Evolutionary conservation across 1,140 invertebrate genomes (phyloP).

Genomic region (Ostrea denselamellosa): DNA sequence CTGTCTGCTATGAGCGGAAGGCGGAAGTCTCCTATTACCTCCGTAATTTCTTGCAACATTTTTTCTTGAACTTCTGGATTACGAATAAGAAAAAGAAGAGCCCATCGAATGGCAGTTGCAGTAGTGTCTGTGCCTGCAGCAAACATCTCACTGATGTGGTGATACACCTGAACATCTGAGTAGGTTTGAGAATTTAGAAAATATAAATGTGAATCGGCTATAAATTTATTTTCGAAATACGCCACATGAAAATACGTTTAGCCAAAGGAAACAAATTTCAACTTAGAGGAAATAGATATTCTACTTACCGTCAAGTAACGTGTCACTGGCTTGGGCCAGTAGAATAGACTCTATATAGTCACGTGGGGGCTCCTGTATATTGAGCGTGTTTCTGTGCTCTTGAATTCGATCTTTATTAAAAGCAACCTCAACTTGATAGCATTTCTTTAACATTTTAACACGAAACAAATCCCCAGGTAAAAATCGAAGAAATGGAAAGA

Average conservation of each 20-base stretch:
- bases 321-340: neutral
- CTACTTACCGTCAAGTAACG: neutral
- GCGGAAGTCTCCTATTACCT: constrained; percentile 45
- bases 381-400: neutral
- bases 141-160: constrained; percentile 85
- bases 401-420: neutral
- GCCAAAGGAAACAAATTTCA: neutral
- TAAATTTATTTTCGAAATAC: neutral
- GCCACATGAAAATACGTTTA: neutral
- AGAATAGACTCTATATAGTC: neutral
- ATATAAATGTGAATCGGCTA: neutral
- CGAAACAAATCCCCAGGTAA: neutral
- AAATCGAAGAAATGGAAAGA: neutral
- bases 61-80: constrained; percentile 76
- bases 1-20: constrained; percentile 19
- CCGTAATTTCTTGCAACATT: constrained; percentile 59
- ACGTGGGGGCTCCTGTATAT: neutral
- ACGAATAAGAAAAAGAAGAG: constrained; percentile 72
- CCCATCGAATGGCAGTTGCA: constrained; percentile 91
- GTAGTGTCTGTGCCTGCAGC: constrained; percentile 94
- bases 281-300: neutral
- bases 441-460: neutral
- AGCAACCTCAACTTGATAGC: neutral
- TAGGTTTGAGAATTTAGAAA: neutral
- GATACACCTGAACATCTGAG: constrained; percentile 60